Evolutionary conservation across 2,888 invertebrate genomes (phyloP).

Genomic region (Ligdia adustata): DNA sequence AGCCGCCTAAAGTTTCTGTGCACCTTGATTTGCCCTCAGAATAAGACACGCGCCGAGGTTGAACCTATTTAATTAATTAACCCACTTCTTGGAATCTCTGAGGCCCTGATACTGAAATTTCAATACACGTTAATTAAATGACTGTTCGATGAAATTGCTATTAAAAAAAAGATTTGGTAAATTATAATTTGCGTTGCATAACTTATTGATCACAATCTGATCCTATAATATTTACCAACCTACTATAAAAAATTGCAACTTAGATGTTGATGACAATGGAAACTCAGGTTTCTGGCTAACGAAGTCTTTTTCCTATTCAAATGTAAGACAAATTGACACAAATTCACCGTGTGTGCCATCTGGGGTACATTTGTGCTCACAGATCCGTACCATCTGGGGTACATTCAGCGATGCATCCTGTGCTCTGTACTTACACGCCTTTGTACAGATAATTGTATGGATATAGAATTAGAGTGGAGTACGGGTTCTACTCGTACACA

Average conservation of each 20-base stretch:
- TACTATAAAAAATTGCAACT: no score
- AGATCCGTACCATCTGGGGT: slow-evolving; percentile 1
- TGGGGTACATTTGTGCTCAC: no score
- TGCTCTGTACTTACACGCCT: slow-evolving; percentile 1
- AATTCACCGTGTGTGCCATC: neutral
- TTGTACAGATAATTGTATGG: slow-evolving; percentile 3
- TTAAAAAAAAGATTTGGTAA: no score
- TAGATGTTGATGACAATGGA: no score
- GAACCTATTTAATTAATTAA: slow-evolving; percentile 33
- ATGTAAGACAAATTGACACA: slow-evolving; percentile 8
- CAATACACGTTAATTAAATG: slow-evolving; percentile 16
- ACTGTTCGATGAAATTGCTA: no score
- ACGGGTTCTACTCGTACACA: neutral
- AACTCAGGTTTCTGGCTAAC: neutral
- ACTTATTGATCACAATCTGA: no score
- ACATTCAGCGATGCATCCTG: slow-evolving; percentile 6
- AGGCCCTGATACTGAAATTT: slow-evolving; percentile 14
- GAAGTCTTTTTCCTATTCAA: slow-evolving; percentile 3
- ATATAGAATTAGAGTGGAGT: neutral
- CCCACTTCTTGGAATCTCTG: slow-evolving; percentile 26
- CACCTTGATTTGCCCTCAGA: slow-evolving; percentile 25
- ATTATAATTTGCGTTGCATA: neutral
- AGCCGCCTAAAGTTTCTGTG: slow-evolving; percentile 12
- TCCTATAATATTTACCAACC: no score
- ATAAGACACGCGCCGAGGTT: slow-evolving; percentile 20